Evolutionary conservation across 1,140 invertebrate species (phyloP), one percentile per base, ranked within the genome.

Genomic region (Plodia interpunctella): DNA sequence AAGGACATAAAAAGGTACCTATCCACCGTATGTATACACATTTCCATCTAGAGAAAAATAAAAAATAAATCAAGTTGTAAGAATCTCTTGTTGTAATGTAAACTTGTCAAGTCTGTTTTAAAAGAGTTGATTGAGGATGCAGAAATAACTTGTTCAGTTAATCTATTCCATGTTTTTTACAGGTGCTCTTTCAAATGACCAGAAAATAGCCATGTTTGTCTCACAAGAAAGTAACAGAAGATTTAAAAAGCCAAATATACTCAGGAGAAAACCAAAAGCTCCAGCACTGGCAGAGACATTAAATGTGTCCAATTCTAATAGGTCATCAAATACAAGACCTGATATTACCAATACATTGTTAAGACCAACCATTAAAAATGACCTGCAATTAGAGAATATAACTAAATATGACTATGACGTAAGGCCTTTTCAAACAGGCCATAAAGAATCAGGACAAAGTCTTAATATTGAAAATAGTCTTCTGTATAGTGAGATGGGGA

Each of bases 221-320:
- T 76, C 81, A 64, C 73, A 83, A 50, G 72, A 84, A 64, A 80
- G 65, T 55, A 80, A 76, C 68, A 72, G 51, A 66, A 79, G 73
- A 58, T 76, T 79, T 56, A 78, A 82, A 55, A 88, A 88, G 62
- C 85, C 85, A 38, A 88, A 86, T 68, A 88, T 88, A 57, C 69
- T 88, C 13, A 76, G 83, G 44, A 75, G 63, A 63, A 82, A 77
- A 58, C 44, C 74, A n/a, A 83, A 78, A 35, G 20, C 25, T 21
- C 50, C 63, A 19, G 21, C 51, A 51, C 11, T 11, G 35, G 5
- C 35, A 8, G 35, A 38, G 35, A 38, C 35, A 38, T 38, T 11
- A 13, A 38, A 38, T 38, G 35, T 2, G 2, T 38, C 35, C 2
- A 2, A 38, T 38, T 38, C 71, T 69, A 61, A 62, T 32, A 64